Evolutionary conservation across 2,113 vertebrate species (phyloP), one percentile per base, ranked within the genome.

Genomic region (Talpa occidentalis): DNA sequence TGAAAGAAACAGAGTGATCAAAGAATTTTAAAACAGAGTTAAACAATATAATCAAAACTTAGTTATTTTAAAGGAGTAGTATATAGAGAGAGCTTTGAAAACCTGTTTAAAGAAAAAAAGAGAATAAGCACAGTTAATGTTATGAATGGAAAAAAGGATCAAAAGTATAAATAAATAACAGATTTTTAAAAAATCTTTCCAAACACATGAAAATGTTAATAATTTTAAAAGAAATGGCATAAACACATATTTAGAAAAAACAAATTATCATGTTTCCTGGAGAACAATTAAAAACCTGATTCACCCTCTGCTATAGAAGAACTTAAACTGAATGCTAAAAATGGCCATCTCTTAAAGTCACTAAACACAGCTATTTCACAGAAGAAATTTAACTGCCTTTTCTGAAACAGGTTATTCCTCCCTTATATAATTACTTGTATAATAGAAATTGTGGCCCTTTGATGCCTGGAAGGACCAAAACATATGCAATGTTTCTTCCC

Each of bases 1-100:
- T 88, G 42, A 84, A 82, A 73, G 21, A 90, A 67, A 89, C 30
- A 80, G 44, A 81, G 86, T 69, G 86, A 94, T 73, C 52, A 90
- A 86, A 76, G 35, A 90, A 70, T 85, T 70, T 82, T 90, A 94
- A 59, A 90, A 64, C 17, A 76, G 54, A 85, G 35, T 49, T 24
- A 85, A 92, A 86, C 42, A 44, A 3, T 9, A 92, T n/a, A 85
- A 69, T 81, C 44, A 87, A 93, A 90, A 73, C 28, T 10, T 72
- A 1, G 2, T 76, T 94, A 52, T 96, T n/a, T 77, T 91, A 56
- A 79, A 83, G 79, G 60, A 70, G 4, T 72, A 40, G 37, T 47
- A 93, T 26, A 26, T 28, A 59, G 32, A 49, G 64, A 81, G 73
- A 59, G 2, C 21, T 88, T 91, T 86, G 66, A 76, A 81, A 56